Percentiles rank a stretch among this genome's conserved stretches.
Conservation (phyloP, 2,113 vertebrate species). For the Trogon surrucura region DNA sequence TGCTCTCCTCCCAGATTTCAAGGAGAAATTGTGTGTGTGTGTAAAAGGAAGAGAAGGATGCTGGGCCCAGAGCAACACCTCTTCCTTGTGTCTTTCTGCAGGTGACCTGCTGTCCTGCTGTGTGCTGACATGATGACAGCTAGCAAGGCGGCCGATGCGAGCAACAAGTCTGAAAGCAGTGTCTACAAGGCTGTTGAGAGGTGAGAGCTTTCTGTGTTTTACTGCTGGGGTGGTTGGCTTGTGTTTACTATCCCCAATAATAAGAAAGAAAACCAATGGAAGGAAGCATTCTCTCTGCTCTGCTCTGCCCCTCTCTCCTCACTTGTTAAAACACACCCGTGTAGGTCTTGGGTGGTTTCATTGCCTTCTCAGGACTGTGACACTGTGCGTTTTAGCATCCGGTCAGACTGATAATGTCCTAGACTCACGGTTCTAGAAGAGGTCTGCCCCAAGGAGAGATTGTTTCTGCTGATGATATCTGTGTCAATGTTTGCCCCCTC, state of each 20-base stretch:
- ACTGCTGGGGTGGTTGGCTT: background rate
- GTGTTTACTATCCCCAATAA: background rate
- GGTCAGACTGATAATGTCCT: background rate
- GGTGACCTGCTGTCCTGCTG: constrained; percentile 76
- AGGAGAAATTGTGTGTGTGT: background rate
- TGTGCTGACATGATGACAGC: constrained; percentile 92
- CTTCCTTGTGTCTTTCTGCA: constrained; percentile 24
- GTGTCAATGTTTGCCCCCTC: fast-evolving
- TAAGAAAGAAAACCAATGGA: background rate
- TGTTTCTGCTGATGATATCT: background rate
- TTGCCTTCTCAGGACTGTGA: background rate
- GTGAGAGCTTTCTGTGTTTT: constrained; percentile 67
- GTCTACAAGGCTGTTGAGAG: constrained; percentile 81
- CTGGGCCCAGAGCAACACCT: background rate
- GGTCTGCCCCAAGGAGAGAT: background rate
- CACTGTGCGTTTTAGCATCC: background rate
- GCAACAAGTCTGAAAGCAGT: constrained; percentile 82
- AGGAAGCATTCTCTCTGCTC: background rate
- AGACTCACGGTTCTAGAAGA: background rate
- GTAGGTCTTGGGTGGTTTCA: background rate
- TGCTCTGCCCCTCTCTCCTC: background rate
- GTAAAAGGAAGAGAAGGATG: background rate
- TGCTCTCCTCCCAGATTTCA: background rate
- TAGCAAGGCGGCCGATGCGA: constrained; percentile 81
- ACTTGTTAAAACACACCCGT: background rate